Conservation (phyloP, 2,888 invertebrate species). For the Iphiclides podalirius region DNA sequence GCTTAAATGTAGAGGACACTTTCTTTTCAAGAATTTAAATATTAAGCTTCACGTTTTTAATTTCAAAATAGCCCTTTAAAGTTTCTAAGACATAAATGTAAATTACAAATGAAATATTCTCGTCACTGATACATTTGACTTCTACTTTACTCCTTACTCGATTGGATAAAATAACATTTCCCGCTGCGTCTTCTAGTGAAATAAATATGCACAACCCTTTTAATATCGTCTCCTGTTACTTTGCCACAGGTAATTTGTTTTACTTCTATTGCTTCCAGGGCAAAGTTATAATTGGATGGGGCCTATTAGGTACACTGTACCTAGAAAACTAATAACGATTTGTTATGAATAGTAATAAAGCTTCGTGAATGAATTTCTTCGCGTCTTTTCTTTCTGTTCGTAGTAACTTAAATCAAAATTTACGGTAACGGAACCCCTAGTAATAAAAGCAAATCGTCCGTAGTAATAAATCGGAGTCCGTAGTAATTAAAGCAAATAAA, state of each 20-base stretch:
- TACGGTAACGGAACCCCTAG: conserved; percentile 69
- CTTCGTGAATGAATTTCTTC: conserved; percentile 41
- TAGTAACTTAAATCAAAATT: conserved; percentile 61
- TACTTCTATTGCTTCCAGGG: conserved; percentile 38
- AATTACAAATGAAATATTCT: not conserved
- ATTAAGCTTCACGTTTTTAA: too few species aligned
- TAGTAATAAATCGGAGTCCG: too few species aligned
- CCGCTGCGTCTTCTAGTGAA: conserved; percentile 42
- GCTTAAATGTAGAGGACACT: too few species aligned
- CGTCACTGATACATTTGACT: conserved; percentile 22
- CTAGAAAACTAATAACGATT: conserved; percentile 32
- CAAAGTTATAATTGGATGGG: conserved; percentile 38
- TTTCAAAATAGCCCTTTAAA: too few species aligned
- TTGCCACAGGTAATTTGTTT: conserved; percentile 42
- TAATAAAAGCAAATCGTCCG: too few species aligned
- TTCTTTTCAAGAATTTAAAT: too few species aligned
- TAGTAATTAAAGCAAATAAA: too few species aligned
- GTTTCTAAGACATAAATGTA: too few species aligned
- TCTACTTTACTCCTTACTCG: conserved; percentile 15
- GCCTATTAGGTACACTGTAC: conserved; percentile 27
- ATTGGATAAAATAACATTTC: conserved; percentile 39
- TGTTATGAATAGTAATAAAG: conserved; percentile 37
- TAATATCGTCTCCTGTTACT: conserved; percentile 42
- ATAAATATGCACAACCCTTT: conserved; percentile 48
- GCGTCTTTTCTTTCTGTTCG: conserved; percentile 36